Conservation (phyloP, 2,113 vertebrate species). For the Ctenodactylus gundi region DNA sequence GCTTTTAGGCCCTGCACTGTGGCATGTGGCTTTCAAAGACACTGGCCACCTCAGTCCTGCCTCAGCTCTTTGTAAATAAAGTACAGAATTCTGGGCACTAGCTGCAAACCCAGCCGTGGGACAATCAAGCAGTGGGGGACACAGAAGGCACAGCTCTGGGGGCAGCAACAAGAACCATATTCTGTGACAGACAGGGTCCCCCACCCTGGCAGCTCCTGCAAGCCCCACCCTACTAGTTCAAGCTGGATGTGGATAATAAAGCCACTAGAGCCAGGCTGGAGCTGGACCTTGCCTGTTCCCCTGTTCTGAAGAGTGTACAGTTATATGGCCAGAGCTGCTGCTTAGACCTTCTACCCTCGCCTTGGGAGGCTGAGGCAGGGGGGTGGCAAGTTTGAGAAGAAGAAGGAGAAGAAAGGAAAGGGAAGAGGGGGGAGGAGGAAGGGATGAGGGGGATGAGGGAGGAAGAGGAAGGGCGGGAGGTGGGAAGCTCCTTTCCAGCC, state of each 20-base stretch:
- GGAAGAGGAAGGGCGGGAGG: neutral
- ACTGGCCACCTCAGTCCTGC: too few relatives aligned
- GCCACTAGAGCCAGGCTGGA: too few relatives aligned
- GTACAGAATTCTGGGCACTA: fast-evolving
- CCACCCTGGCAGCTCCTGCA: too few relatives aligned
- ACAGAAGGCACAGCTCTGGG: neutral
- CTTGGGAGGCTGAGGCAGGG: neutral
- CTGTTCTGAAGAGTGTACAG: too few relatives aligned
- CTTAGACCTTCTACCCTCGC: too few relatives aligned
- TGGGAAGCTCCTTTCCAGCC: neutral
- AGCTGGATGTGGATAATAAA: too few relatives aligned
- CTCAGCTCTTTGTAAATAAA: neutral
- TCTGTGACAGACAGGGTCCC: neutral
- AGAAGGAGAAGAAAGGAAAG: neutral
- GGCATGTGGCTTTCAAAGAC: neutral
- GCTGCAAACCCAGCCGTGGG: too few relatives aligned
- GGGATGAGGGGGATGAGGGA: neutral
- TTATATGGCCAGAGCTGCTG: too few relatives aligned
- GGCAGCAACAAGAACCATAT: too few relatives aligned
- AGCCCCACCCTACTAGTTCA: too few relatives aligned
- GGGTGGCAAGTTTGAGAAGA: neutral
- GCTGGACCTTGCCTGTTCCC: too few relatives aligned
- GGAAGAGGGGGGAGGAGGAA: neutral
- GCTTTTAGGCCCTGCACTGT: neutral
- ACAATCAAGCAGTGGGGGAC: too few relatives aligned